These are phyloP conservation scores for Aptenodytes patagonicus DNA, from an alignment of 2,113 vertebrate genomes.

Conservation along the genomic window DNA sequence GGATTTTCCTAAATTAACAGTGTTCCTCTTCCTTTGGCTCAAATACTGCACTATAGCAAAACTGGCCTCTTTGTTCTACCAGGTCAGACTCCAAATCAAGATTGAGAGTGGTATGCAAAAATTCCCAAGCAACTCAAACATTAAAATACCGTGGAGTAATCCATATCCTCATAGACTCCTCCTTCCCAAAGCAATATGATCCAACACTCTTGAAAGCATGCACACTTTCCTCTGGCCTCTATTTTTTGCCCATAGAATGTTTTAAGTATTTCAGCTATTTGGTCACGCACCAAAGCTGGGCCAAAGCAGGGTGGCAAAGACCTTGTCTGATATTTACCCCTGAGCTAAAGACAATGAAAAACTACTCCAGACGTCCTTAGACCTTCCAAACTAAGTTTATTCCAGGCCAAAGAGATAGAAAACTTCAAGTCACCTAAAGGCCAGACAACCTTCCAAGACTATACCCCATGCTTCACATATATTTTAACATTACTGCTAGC, in stretches of 20 bases:
- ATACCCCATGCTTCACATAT: not conserved
- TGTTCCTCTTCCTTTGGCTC: not conserved
- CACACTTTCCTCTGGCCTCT: not conserved
- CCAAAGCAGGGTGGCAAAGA: not conserved
- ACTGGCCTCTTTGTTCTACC: not conserved
- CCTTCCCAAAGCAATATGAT: not conserved
- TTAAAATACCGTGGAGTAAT: not conserved
- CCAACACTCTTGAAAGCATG: not conserved
- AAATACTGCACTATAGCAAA: not conserved
- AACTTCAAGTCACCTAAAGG: not conserved
- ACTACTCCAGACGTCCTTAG: not conserved
- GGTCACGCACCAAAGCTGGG: not conserved
- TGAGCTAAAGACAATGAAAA: not conserved
- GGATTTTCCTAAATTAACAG: not conserved
- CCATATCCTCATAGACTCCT: accelerated
- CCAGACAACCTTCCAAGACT: not conserved
- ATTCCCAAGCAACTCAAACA: not conserved
- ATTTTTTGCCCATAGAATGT: not conserved
- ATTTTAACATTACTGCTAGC: not conserved
- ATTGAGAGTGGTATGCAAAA: not conserved
- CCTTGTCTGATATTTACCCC: not conserved
- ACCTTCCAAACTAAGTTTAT: not conserved
- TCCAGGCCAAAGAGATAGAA: not conserved
- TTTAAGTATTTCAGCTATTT: not conserved
- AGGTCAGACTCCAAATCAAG: not conserved